These are phyloP conservation scores for Enteromius mattozi DNA, from an alignment of 2,797 vertebrate genomes.

Conservation along the genomic window DNA sequence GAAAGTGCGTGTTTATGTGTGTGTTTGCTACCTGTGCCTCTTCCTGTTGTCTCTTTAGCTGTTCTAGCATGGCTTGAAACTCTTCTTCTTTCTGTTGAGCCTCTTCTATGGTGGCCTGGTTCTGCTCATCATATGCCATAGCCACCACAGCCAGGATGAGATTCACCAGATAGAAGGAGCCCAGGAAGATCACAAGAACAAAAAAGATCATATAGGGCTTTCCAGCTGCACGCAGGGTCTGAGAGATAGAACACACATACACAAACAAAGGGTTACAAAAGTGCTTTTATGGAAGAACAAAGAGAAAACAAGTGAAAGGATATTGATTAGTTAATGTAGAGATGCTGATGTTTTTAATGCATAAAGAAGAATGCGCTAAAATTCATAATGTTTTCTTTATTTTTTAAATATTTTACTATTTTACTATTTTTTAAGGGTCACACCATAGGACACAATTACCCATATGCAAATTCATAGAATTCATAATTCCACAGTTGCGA, in stretches of 20 bases:
- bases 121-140: slow-evolving; percentile 98
- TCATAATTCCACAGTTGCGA: neutral
- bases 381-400: neutral
- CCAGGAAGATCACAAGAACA: slow-evolving; percentile 96
- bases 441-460: no score
- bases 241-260: slow-evolving; percentile 35
- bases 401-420: neutral
- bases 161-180: slow-evolving; percentile 97
- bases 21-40: slow-evolving; percentile 87
- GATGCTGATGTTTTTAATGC: neutral
- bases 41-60: slow-evolving; percentile 95
- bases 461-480: neutral
- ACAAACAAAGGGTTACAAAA: slow-evolving; percentile 19
- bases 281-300: neutral
- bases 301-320: neutral
- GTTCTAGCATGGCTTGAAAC: slow-evolving; percentile 97
- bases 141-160: slow-evolving; percentile 96
- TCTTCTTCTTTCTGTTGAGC: slow-evolving; percentile 95
- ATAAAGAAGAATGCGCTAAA: neutral
- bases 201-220: slow-evolving; percentile 99
- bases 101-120: slow-evolving; percentile 95
- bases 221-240: slow-evolving; percentile 95
- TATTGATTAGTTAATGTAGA: neutral
- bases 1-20: neutral
- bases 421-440: no score